A percentile compares a stretch with the other conserved stretches of the same genome.
phyloP scores from a whole-genome alignment of 1,140 invertebrate species.

The Aphelinus atriplicis region DNA sequence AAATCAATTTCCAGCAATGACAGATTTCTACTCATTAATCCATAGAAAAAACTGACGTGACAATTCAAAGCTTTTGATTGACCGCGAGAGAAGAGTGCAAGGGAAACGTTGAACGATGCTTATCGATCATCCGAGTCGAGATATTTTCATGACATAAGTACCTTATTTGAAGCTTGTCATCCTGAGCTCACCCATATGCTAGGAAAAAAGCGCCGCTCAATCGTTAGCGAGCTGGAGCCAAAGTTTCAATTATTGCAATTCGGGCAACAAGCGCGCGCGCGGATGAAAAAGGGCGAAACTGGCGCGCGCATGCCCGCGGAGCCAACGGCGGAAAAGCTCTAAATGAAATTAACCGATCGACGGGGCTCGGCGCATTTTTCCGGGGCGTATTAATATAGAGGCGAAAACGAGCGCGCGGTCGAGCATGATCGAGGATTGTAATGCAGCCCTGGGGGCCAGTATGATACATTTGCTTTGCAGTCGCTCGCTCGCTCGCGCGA shows the following conservation, averaged over 20 bases:
- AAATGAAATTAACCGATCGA: slow-evolving; percentile 57
- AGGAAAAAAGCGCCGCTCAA: too few species aligned
- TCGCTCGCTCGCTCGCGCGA: too few species aligned
- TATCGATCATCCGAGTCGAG: too few species aligned
- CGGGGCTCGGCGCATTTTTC: slow-evolving; percentile 53
- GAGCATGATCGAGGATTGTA: slow-evolving; percentile 56
- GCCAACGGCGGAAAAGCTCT: slow-evolving; percentile 8
- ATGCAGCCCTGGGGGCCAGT: slow-evolving; percentile 60
- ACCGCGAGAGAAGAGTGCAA: too few species aligned
- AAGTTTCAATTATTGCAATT: slow-evolving; percentile 19
- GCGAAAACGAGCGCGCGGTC: slow-evolving; percentile 48
- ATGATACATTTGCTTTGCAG: slow-evolving; percentile 58
- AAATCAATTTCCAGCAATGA: too few species aligned
- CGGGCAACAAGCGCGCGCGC: neutral
- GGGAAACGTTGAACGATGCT: too few species aligned
- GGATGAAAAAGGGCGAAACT: neutral
- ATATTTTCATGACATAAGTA: too few species aligned
- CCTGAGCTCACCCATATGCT: too few species aligned
- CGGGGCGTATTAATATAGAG: slow-evolving; percentile 54
- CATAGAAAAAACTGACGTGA: too few species aligned
- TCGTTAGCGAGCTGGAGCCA: neutral
- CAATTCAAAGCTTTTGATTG: too few species aligned
- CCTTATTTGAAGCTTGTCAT: too few species aligned
- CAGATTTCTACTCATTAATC: too few species aligned
- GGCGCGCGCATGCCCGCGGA: neutral